Evolutionary conservation across 1,140 invertebrate genomes (phyloP), one percentile per base, ranked within the genome.

Genomic region (Drosophila kikkawai): DNA sequence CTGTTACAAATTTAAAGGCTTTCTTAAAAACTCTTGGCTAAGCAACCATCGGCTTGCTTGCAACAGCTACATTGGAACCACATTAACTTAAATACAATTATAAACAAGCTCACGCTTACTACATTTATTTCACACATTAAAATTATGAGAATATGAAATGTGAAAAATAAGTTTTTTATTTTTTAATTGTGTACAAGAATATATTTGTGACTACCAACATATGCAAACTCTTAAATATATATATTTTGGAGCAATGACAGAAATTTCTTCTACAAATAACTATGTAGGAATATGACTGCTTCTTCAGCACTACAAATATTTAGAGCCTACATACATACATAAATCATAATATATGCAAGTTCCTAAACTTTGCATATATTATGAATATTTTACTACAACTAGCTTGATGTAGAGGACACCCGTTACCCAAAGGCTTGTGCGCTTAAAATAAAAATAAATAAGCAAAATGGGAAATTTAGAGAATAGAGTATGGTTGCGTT

Each of bases 41-140:
- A 50, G 60, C 17, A 47, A 74, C 58, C 37, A 34, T 15, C 61
- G 45, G 64, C 78, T 50, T 34, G 70, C 48, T 63, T 66, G 17
- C 45, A 67, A 53, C 65, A 75, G 60, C 59, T 55, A 29, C 44
- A 60, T 37, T 69, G 60, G 17, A 44, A 51, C 41, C 44, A 74
- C 41, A 71, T 56, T 59, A 37, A 39, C 50, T 51, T 59, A 67
- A 44, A 51, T 32, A 29, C 41, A 70, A 59, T 29, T 34, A 44
- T 48, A 58, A 42, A 39, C 44, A 71, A 56, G 17, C 60, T 82
- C 71, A 63, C 59, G 60, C 59, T 73, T 47, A 26, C 50, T 75
- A 67, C 68, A 79, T 64, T 70, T 32, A 68, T 58, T 55, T 57
- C 66, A 83, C 51, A 79, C 63, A 64, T 75, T 69, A 58, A 82